Percentiles rank a stretch among this genome's conserved stretches.
phyloP scores from a whole-genome alignment of 1,140 invertebrate species.

The Eueides isabella region DNA sequence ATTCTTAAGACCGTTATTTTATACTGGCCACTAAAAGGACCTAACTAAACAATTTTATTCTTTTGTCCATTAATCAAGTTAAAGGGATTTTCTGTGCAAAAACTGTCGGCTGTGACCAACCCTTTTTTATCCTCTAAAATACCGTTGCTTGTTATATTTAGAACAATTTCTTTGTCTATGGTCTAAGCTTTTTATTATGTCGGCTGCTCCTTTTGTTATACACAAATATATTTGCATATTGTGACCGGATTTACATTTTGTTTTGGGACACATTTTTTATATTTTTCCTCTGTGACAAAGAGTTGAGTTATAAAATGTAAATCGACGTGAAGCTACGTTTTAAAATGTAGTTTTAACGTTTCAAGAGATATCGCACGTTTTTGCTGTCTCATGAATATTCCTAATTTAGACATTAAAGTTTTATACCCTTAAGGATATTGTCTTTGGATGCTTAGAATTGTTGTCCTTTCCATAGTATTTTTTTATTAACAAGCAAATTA shows the following conservation, averaged over 20 bases:
- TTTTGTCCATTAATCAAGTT: slow-evolving; percentile 75
- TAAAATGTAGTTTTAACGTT: slow-evolving; percentile 5
- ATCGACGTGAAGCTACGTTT: slow-evolving; percentile 48
- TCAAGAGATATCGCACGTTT: neutral
- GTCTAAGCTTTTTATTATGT: slow-evolving; percentile 70
- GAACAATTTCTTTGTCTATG: slow-evolving; percentile 61
- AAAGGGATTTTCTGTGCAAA: slow-evolving; percentile 70
- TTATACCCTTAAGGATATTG: neutral
- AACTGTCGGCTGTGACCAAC: slow-evolving; percentile 58
- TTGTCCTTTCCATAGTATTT: neutral
- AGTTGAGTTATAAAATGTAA: slow-evolving; percentile 71
- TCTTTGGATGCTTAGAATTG: neutral
- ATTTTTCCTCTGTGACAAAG: slow-evolving; percentile 55
- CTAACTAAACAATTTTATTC: slow-evolving; percentile 63
- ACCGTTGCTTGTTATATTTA: slow-evolving; percentile 68
- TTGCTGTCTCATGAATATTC: slow-evolving; percentile 12
- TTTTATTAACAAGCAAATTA: no score
- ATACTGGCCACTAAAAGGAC: slow-evolving; percentile 39
- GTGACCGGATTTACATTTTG: slow-evolving; percentile 68
- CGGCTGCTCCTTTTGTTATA: slow-evolving; percentile 56
- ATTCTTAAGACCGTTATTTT: slow-evolving; percentile 52
- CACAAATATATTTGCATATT: slow-evolving; percentile 73
- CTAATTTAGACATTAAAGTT: neutral
- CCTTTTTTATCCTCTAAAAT: slow-evolving; percentile 65
- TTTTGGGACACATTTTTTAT: slow-evolving; percentile 55